A percentile compares a stretch with the other conserved stretches of the same genome.
Evolutionary conservation across 2,888 invertebrate genomes (phyloP).

Genomic region (Nymphalis c-album): DNA sequence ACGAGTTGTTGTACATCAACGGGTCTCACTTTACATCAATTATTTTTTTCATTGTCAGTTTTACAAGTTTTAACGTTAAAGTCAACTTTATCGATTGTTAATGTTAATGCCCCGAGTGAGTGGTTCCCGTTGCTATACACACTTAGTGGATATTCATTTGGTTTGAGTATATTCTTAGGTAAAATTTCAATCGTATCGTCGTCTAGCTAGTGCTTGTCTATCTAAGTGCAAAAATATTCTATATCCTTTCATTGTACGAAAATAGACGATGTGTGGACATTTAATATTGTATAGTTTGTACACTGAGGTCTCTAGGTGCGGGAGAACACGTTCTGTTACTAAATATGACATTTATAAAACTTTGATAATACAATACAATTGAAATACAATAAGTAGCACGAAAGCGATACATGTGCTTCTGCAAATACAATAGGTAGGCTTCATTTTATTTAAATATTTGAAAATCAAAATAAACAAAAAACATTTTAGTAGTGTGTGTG

Average conservation of each 20-base stretch:
- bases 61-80: neutral
- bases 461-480: neutral
- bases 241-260: slow-evolving; percentile 62
- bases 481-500: slow-evolving; percentile 29
- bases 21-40: neutral
- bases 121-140: neutral
- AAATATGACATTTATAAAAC: slow-evolving; percentile 21
- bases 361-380: slow-evolving; percentile 18
- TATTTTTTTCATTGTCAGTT: neutral
- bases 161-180: slow-evolving; percentile 3
- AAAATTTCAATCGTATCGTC: slow-evolving; percentile 22
- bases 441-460: slow-evolving; percentile 3
- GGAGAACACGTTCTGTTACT: slow-evolving; percentile 53
- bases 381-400: slow-evolving; percentile 22
- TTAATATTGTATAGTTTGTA: slow-evolving; percentile 63
- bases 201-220: slow-evolving; percentile 60
- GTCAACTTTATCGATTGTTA: neutral
- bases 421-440: slow-evolving; percentile 2
- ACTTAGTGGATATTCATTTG: neutral
- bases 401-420: slow-evolving; percentile 30
- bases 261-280: slow-evolving; percentile 67
- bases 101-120: neutral
- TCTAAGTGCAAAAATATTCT: slow-evolving; percentile 76
- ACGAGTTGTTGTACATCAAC: slow-evolving; percentile 1
- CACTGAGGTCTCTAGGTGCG: slow-evolving; percentile 53